Conservation (phyloP, 2,888 invertebrate species). For the Yponomeuta cagnagella region DNA sequence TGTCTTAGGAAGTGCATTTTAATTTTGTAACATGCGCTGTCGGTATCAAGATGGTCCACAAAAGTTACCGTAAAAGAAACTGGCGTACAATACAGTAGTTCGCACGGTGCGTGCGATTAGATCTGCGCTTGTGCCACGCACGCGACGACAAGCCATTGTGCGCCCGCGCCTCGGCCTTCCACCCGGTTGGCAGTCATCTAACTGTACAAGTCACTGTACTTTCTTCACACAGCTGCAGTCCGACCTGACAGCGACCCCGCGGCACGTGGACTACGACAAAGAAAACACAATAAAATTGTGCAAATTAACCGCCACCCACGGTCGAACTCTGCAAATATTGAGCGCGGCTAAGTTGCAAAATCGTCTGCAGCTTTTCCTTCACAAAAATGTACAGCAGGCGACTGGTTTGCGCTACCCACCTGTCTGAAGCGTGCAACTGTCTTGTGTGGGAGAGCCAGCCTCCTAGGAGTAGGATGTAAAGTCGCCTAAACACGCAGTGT, state of each 20-base stretch:
- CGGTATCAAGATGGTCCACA: slow-evolving; percentile 19
- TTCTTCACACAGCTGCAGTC: slow-evolving; percentile 8
- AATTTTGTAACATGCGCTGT: too few relatives aligned
- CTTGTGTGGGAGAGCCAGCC: slow-evolving; percentile 35
- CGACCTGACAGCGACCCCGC: neutral
- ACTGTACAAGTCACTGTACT: slow-evolving; percentile 14
- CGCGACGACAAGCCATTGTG: slow-evolving; percentile 23
- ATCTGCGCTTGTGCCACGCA: slow-evolving; percentile 15
- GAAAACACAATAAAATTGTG: slow-evolving; percentile 3
- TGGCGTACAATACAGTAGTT: slow-evolving; percentile 15
- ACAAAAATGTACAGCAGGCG: slow-evolving; percentile 25
- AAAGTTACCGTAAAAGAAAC: slow-evolving; percentile 13
- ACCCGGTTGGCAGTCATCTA: slow-evolving; percentile 5
- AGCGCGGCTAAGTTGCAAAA: slow-evolving; percentile 24
- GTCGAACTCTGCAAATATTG: slow-evolving; percentile 16
- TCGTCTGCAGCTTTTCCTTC: slow-evolving; percentile 24
- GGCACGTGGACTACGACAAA: neutral
- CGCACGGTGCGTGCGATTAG: slow-evolving; percentile 24
- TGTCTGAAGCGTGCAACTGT: slow-evolving; percentile 22
- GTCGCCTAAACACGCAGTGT: neutral
- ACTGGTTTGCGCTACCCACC: slow-evolving; percentile 30
- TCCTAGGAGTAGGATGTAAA: slow-evolving; percentile 10
- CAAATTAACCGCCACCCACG: slow-evolving; percentile 15
- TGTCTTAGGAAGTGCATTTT: neutral
- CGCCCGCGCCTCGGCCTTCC: slow-evolving; percentile 12